These are phyloP conservation scores for Bombus pascuorum DNA, from an alignment of 1,140 invertebrate genomes.

Conservation along the genomic window DNA sequence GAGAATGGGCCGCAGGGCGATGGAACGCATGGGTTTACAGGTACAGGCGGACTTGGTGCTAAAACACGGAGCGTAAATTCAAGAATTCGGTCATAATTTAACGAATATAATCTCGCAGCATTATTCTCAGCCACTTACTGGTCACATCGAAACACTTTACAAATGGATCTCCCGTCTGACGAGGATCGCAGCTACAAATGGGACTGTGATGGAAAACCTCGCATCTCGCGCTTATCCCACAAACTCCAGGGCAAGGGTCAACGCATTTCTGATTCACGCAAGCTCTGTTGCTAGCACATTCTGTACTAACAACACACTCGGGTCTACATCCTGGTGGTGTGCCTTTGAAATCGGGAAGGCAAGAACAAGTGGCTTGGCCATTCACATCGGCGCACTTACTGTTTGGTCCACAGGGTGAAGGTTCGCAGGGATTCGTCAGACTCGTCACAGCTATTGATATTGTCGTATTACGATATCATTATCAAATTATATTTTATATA, in stretches of 20 bases:
- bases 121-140: conserved; percentile 76
- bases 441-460: conserved; percentile 68
- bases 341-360: conserved; percentile 85
- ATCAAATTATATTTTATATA: neutral
- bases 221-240: conserved; percentile 84
- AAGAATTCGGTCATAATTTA: neutral
- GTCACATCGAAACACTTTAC: conserved; percentile 80
- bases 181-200: conserved; percentile 80
- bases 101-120: neutral
- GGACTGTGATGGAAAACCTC: conserved; percentile 82
- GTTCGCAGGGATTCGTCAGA: conserved; percentile 84
- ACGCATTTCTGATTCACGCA: conserved; percentile 82
- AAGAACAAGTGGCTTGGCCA: conserved; percentile 85
- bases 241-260: conserved; percentile 83
- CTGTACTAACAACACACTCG: conserved; percentile 85
- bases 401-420: conserved; percentile 88
- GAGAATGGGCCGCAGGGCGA: conserved; percentile 85
- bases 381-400: conserved; percentile 85
- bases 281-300: conserved; percentile 81
- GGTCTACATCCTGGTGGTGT: conserved; percentile 87
- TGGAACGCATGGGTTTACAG: conserved; percentile 80
- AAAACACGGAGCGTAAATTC: conserved; percentile 17
- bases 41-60: conserved; percentile 45
- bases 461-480: neutral
- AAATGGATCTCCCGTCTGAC: conserved; percentile 83